phyloP scores from a whole-genome alignment of 2,888 invertebrate species.

The Elysia crispata region DNA sequence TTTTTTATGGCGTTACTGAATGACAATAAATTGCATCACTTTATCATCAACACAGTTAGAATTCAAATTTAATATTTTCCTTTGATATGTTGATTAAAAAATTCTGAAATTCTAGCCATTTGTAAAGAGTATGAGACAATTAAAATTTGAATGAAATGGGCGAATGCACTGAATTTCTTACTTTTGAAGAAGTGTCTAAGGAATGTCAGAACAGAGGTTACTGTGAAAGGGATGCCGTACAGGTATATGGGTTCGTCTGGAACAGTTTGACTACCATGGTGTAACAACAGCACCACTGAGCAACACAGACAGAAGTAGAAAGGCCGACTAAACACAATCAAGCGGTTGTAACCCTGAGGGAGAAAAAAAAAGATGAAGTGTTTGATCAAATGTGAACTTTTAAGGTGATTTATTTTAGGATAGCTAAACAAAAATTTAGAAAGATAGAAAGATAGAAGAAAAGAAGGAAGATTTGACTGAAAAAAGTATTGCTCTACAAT shows the following conservation, averaged over 20 bases:
- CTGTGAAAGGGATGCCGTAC: constrained; percentile 80
- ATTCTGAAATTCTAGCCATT: not conserved
- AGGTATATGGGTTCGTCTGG: constrained; percentile 68
- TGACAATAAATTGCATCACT: no score
- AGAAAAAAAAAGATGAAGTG: not conserved
- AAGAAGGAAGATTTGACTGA: not conserved
- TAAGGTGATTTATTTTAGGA: no score
- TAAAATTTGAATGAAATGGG: no score
- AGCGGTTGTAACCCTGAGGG: constrained; percentile 91
- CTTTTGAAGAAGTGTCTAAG: constrained; percentile 86
- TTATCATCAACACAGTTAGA: no score
- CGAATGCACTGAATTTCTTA: constrained; percentile 53
- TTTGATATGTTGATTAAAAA: no score
- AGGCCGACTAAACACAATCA: constrained; percentile 94
- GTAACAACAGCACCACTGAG: constrained; percentile 77
- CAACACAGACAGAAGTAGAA: constrained; percentile 94
- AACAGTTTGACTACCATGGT: constrained; percentile 61
- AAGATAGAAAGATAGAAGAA: no score
- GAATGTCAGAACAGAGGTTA: constrained; percentile 83
- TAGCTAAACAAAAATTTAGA: no score
- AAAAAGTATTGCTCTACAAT: no score
- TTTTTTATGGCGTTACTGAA: no score
- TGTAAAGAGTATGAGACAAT: not conserved
- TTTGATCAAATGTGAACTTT: no score
- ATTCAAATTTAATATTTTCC: no score